Evolutionary conservation across 2,113 vertebrate genomes (phyloP).

Genomic region (Mustela nigripes): DNA sequence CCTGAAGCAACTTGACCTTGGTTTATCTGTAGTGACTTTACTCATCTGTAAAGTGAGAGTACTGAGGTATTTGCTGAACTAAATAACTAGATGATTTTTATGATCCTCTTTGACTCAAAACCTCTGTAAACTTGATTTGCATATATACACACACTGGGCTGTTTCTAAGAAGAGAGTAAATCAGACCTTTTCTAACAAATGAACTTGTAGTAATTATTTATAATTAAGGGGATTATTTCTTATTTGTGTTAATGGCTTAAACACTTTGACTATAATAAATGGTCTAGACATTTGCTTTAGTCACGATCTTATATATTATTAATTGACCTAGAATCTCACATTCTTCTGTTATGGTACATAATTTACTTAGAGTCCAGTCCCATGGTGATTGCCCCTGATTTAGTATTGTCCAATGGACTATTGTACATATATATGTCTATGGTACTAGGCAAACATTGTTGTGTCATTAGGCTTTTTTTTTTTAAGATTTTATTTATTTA

Average conservation of each 20-base stretch:
- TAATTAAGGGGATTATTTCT: conserved; percentile 6
- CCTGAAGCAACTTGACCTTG: background rate
- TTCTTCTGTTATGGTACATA: background rate
- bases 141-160: background rate
- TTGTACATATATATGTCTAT: background rate
- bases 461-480: background rate
- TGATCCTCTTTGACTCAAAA: background rate
- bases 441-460: background rate
- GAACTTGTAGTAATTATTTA: background rate
- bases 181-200: background rate
- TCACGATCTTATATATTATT: background rate
- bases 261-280: background rate
- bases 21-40: background rate
- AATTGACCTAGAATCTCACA: background rate
- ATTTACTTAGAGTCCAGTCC: background rate
- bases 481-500: no score
- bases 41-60: background rate
- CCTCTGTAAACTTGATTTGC: background rate
- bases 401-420: background rate
- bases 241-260: background rate
- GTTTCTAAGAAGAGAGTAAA: background rate
- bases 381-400: background rate
- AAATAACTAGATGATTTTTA: background rate
- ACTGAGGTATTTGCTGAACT: background rate
- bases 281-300: background rate